Evolutionary conservation across 2,797 vertebrate species (phyloP).

Genomic region (Diplodus puntazzo): DNA sequence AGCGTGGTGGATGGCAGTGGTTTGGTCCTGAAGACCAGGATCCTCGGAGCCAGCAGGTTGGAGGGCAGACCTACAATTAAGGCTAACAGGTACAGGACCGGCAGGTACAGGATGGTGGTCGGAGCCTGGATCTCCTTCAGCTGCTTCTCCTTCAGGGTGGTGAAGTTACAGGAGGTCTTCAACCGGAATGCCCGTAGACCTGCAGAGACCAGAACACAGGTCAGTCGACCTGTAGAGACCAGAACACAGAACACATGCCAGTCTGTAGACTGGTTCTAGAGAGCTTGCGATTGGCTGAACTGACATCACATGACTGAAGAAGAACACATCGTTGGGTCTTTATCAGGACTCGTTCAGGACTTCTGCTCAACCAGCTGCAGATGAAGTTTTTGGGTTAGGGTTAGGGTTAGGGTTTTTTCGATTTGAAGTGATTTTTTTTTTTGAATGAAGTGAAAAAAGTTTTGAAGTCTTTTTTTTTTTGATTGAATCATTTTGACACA

Average conservation of each 20-base stretch:
- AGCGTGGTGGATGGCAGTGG: conserved; percentile 85
- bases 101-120: conserved; percentile 79
- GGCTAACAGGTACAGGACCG: conserved; percentile 83
- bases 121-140: conserved; percentile 70
- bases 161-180: conserved; percentile 48
- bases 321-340: too few species aligned
- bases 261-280: neutral
- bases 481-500: too few species aligned
- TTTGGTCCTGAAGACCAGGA: conserved; percentile 85
- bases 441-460: too few species aligned
- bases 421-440: too few species aligned
- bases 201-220: conserved; percentile 27
- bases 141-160: conserved; percentile 63
- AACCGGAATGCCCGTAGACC: conserved; percentile 57
- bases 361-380: too few species aligned
- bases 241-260: neutral
- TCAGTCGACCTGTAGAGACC: neutral
- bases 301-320: too few species aligned
- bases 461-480: too few species aligned
- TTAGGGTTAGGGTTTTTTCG: too few species aligned
- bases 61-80: conserved; percentile 88
- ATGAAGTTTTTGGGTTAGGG: too few species aligned
- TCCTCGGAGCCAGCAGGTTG: conserved; percentile 89
- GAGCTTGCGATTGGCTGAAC: too few species aligned
- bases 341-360: too few species aligned